Evolutionary conservation across 2,113 vertebrate species (phyloP), one percentile per base, ranked within the genome.

Genomic region (Micronisus gabar): DNA sequence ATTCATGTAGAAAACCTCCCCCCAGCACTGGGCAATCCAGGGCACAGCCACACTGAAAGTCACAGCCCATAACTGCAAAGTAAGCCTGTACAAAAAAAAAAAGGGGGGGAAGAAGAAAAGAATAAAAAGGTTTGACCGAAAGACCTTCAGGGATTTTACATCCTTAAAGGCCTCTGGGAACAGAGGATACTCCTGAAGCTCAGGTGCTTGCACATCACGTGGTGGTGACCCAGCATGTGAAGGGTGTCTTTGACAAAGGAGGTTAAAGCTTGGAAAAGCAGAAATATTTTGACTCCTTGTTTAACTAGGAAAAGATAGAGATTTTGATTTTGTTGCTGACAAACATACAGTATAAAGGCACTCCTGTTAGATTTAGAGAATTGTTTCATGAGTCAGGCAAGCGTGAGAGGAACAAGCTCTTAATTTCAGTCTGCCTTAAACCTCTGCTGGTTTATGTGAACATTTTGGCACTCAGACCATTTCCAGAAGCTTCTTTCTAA

Each of bases 1-100:
- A 92, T 75, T 96, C 89, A 97, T 76, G 87, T 88, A 95, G 96
- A 96, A 97, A 98, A 96, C 84, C n/a, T 81, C 55, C 93, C 94
- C 75, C 83, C 56, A 96, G 97, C 94, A 81, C 80, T 84, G 67
- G 92, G 83, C 83, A 97, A 95, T 94, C 81, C 75, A 89, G 93
- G 91, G 82, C 89, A 93, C 58, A 93, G 92, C 40, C 63, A 90
- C 0, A 0, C 84, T 95, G 80, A 95, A 96, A 96, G 80, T 96
- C 92, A 94, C 72, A 95, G 91, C 75, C 63, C 65, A 41, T 78
- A 93, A 93, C 72, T 88, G 78, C 85, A 93, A 66, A 74, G 72
- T 75, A 90, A 90, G 58, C 34, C 62, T 86, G 25, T 17, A 50
- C 3, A 32, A 40, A 72, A 62, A 34, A 61, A 63, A 89, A 59